Evolutionary conservation across 2,888 invertebrate species (phyloP), one percentile per base, ranked within the genome.

Genomic region (Acanthosepion pharaonis): DNA sequence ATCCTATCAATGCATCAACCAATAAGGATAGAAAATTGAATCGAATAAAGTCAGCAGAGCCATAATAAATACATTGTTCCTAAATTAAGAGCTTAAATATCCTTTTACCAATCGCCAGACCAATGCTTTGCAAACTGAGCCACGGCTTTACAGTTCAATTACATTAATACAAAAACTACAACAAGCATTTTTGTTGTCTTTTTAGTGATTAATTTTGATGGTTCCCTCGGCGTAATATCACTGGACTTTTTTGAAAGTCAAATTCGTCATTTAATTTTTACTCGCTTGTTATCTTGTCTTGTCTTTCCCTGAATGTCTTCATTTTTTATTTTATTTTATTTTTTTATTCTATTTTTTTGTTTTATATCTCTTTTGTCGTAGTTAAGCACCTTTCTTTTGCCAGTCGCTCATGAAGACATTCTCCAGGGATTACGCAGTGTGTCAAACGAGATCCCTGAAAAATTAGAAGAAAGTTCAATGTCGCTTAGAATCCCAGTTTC

Each of bases 361-460:
- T 78, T 33, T n/a, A 23, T n/a, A 15, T 33, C 18, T 33, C n/a
- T 15, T 33, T n/a, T n/a, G 9, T 78, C 78, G n/a, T 33, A 78
- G 78, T 78, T 78, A n/a, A 78, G 78, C 78, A 33, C n/a, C n/a
- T 78, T 78, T n/a, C 78, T 18, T 33, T 78, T 15, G 9, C 78
- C n/a, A 33, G 11, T 78, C 78, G n/a, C n/a, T n/a, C 78, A 78
- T 33, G 78, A 33, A 33, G 78, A 78, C 78, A 78, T 78, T 78
- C 78, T 78, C 78, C 78, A 33, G n/a, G 78, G 78, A 78, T 78
- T 78, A 78, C 78, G 78, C 78, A 33, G 33, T 33, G 78, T 78
- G 78, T 78, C 78, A 78, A 78, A 78, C n/a, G 78, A n/a, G 78
- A 78, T 78, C 78, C n/a, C n/a, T 78, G 78, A 78, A 78, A 78